Evolutionary conservation across 2,797 vertebrate genomes (phyloP).

Genomic region (Trichosurus vulpecula): DNA sequence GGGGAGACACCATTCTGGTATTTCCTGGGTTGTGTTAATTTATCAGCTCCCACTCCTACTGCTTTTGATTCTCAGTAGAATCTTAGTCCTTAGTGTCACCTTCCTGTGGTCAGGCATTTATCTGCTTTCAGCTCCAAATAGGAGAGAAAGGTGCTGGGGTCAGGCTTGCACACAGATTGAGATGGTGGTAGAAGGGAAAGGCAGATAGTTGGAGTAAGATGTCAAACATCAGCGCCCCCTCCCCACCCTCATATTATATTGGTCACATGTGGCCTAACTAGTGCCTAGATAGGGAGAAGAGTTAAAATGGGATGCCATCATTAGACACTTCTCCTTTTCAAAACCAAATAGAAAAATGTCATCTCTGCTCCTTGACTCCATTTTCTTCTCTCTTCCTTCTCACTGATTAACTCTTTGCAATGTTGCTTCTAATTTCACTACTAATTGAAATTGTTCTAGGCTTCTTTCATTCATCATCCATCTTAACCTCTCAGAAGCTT

Average conservation of each 20-base stretch:
- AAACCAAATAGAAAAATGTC: neutral
- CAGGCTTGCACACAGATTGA: neutral
- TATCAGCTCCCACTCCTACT: neutral
- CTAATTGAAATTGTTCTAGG: neutral
- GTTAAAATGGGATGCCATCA: neutral
- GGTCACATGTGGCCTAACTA: neutral
- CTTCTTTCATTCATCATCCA: neutral
- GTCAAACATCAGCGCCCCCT: neutral
- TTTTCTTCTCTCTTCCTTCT: neutral
- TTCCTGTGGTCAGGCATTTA: neutral
- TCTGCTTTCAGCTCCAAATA: neutral
- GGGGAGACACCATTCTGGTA: neutral
- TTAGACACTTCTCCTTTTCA: neutral
- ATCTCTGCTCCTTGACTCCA: neutral
- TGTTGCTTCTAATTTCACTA: neutral
- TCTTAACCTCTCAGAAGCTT: neutral
- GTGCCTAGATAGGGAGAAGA: neutral
- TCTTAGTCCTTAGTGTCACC: neutral
- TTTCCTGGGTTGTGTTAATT: neutral
- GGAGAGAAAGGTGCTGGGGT: neutral
- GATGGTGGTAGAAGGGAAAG: neutral
- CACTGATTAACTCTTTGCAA: neutral
- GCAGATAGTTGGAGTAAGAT: neutral
- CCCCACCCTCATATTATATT: neutral
- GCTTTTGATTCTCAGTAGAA: neutral